Base-by-base conservation (phyloP, 2,888 invertebrate genomes). In the Halictus ligatus region DNA sequence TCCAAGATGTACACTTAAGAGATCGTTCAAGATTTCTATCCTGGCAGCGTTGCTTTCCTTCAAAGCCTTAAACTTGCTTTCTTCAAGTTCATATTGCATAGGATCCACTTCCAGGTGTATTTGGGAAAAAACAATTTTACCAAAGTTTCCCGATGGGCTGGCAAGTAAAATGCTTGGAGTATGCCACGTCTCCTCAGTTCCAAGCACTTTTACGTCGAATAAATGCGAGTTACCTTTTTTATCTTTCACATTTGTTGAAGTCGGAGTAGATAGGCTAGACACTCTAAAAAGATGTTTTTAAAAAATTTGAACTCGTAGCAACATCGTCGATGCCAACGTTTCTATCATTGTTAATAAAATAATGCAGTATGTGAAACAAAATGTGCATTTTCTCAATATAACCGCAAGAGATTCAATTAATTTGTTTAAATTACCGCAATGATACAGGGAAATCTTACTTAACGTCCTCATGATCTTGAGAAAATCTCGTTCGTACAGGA, bases 121-220 rank as follows among this genome's bases (percentile, higher is more conserved):
- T 97, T 98, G 94, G 43, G 98, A 98, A 93, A 98, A 98, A 71
- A 98, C 97, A 8, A 98, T 98, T 89, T 97, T 96, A 25, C 98
- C 98, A 25, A 96, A 96, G 75, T 96, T 97, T 43, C 96, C 96
- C 75, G 97, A 96, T 67, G 96, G 96, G 0, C 96, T 96, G 1
- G 98, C 98, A 90, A 98, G 96, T 81, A 98, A 95, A 80, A 98
- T 96, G 86, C 98, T 98, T 0, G 98, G 98, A 0, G 98, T 98
- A 81, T 98, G 97, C 98, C 98, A 98, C 0, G 98, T 98, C 94
- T 98, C 98, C 92, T 98, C 98, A 0, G 97, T 97, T 0, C 98
- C 98, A 83, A 98, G 95, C 48, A 98, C 97, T 93, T 97, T 97
- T 12, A 98, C 97, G 91, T 97, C 97, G 87, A 98, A 95, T 89